phyloP scores from a whole-genome alignment of 2,888 invertebrate genomes.

The Ormyrus rosae region DNA sequence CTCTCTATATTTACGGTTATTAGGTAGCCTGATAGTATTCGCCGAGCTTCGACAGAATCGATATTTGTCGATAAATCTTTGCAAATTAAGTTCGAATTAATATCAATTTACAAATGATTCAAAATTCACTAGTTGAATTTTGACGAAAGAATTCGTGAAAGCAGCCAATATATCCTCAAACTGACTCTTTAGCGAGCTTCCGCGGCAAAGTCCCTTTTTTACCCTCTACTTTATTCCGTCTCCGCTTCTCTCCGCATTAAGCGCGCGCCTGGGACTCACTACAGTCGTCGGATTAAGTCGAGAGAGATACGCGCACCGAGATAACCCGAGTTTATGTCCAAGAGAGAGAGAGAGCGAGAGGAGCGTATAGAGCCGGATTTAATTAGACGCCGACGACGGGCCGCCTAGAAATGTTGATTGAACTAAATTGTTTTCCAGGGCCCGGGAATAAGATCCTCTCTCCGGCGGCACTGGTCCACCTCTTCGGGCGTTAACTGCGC shows the following conservation, averaged over 20 bases:
- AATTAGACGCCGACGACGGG: constrained; percentile 71
- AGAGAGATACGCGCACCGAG: constrained; percentile 66
- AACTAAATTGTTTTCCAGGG: constrained; percentile 74
- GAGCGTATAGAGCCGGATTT: constrained; percentile 68
- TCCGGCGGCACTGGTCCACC: not conserved
- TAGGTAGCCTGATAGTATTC: too few relatives aligned
- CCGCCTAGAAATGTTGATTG: constrained; percentile 75
- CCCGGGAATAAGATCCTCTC: constrained; percentile 47
- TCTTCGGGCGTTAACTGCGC: constrained; percentile 52
- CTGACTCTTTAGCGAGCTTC: not conserved
- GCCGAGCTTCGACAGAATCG: too few relatives aligned
- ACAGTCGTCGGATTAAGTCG: constrained; percentile 50
- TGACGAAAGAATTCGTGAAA: too few relatives aligned
- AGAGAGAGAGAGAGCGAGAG: constrained; percentile 58
- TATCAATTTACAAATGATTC: too few relatives aligned
- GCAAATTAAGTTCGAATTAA: too few relatives aligned
- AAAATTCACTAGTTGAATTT: too few relatives aligned
- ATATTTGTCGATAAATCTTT: too few relatives aligned
- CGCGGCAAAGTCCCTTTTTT: constrained; percentile 13
- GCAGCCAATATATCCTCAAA: not conserved
- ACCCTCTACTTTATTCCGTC: constrained; percentile 2
- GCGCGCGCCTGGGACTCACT: constrained; percentile 31
- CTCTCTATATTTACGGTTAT: not conserved
- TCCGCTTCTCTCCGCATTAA: constrained; percentile 21
- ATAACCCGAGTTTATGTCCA: constrained; percentile 74